Percentiles rank a stretch among this genome's conserved stretches.
These are phyloP conservation scores for Vireo griseus DNA, from an alignment of 2,797 vertebrate genomes.

Conservation along the genomic window DNA sequence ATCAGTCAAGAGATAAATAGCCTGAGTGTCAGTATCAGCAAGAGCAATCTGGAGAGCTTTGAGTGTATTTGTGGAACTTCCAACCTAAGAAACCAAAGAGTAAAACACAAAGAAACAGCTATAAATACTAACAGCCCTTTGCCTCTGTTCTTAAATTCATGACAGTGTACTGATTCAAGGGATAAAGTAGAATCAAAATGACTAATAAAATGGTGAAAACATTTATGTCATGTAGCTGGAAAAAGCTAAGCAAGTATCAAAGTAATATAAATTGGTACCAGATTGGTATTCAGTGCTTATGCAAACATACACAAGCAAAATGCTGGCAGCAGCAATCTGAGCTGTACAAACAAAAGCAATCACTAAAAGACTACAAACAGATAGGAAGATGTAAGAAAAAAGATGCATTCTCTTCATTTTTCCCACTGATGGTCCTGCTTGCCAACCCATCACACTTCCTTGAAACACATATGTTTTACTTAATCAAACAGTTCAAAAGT, in stretches of 20 bases:
- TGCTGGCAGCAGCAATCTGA: background rate
- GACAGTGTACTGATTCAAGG: background rate
- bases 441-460: background rate
- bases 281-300: background rate
- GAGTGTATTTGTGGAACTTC: constrained; percentile 79
- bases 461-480: background rate
- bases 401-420: background rate
- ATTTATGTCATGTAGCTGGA: background rate
- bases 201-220: background rate
- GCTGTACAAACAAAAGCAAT: background rate
- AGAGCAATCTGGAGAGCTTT: constrained; percentile 76
- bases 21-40: constrained; percentile 71
- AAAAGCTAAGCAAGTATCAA: background rate
- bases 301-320: background rate
- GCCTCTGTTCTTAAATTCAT: background rate
- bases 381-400: background rate
- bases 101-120: background rate
- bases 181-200: background rate
- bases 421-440: background rate
- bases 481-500: background rate
- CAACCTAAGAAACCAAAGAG: constrained; percentile 62
- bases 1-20: constrained; percentile 80
- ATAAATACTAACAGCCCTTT: background rate
- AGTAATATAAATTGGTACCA: background rate
- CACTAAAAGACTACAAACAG: background rate